Conservation (phyloP, 2,797 vertebrate genomes). For the Psittacula echo region DNA sequence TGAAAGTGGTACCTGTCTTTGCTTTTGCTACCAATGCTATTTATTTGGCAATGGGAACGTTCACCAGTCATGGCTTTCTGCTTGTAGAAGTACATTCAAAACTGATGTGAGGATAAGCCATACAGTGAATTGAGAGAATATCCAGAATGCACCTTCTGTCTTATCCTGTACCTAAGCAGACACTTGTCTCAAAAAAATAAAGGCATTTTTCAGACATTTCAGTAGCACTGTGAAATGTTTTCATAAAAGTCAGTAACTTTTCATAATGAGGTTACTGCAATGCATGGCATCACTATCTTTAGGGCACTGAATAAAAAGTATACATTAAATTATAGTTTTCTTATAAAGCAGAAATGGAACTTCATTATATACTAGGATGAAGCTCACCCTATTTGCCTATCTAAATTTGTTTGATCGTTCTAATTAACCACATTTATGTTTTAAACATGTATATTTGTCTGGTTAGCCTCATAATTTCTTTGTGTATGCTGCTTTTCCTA, state of each 20-base stretch:
- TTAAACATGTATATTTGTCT: neutral
- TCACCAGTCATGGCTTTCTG: neutral
- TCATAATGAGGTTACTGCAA: neutral
- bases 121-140: neutral
- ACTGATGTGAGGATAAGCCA: neutral
- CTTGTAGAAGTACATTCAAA: neutral
- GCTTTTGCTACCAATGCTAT: neutral
- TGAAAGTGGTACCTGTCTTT: neutral
- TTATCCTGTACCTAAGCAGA: neutral
- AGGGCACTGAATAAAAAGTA: neutral
- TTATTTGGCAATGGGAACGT: neutral
- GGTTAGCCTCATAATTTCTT: neutral
- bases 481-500: neutral
- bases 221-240: neutral
- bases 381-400: neutral
- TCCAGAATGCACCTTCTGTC: neutral
- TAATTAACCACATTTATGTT: neutral
- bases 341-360: neutral
- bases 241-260: neutral
- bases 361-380: neutral
- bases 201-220: neutral
- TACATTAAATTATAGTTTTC: neutral
- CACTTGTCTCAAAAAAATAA: neutral
- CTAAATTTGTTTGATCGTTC: neutral
- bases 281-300: neutral